Evolutionary conservation across 2,888 invertebrate species (phyloP).

Genomic region (Tiliacea aurago): DNA sequence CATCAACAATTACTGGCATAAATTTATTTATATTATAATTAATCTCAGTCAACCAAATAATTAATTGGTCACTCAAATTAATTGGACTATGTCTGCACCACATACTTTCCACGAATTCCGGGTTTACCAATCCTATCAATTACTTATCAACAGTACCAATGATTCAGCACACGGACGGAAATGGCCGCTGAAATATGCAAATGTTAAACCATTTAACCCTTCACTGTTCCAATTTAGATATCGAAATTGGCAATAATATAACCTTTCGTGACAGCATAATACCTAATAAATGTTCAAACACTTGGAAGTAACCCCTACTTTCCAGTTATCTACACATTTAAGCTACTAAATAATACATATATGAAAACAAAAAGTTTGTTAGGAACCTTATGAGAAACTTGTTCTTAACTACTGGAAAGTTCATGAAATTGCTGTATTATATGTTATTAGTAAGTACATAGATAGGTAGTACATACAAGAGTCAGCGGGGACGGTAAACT

Average conservation of each 20-base stretch:
- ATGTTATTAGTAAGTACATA: conserved; percentile 54
- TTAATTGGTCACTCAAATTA: conserved; percentile 1
- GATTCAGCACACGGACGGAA: conserved; percentile 45
- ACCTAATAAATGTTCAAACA: conserved; percentile 39
- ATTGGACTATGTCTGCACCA: not conserved
- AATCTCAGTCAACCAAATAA: not conserved
- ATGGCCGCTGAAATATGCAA: conserved; percentile 59
- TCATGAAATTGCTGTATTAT: conserved; percentile 61
- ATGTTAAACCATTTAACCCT: conserved; percentile 63
- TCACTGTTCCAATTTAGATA: conserved; percentile 60
- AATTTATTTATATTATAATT: not conserved
- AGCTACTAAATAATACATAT: conserved; percentile 54
- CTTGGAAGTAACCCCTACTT: not conserved
- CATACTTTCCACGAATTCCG: conserved; percentile 21
- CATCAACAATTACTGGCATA: not conserved
- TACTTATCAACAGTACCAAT: conserved; percentile 34
- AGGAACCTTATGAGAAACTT: conserved; percentile 58
- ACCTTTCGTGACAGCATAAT: conserved; percentile 43
- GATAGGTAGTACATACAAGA: conserved; percentile 73
- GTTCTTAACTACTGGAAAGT: conserved; percentile 60
- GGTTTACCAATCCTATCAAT: conserved; percentile 35
- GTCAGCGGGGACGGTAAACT: conserved; percentile 82
- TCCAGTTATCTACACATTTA: conserved; percentile 36
- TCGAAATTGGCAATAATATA: conserved; percentile 53
- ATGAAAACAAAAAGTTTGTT: conserved; percentile 54